Evolutionary conservation across 2,113 vertebrate genomes (phyloP).

Genomic region (Eulemur macaco): DNA sequence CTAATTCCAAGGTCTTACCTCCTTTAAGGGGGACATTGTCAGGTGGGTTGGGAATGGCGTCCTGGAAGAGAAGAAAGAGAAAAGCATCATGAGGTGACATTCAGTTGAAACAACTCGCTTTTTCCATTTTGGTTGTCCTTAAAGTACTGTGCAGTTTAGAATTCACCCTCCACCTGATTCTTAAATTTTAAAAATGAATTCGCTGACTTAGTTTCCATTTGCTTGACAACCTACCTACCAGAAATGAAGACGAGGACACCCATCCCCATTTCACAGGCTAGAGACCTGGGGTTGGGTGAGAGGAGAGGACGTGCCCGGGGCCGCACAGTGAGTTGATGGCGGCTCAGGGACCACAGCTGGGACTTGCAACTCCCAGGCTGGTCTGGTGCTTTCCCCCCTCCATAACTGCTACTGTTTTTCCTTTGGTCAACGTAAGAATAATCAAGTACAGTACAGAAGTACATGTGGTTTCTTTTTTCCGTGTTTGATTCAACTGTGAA

Average conservation of each 20-base stretch:
- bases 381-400: not conserved
- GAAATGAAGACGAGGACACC: not conserved
- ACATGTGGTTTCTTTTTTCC: not conserved
- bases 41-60: conserved; percentile 43
- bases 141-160: not conserved
- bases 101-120: not conserved
- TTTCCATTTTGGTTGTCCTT: not conserved
- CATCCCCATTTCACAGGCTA: not conserved
- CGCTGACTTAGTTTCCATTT: not conserved
- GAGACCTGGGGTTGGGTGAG: not conserved
- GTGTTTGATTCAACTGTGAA: conserved; percentile 45
- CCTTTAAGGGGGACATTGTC: conserved; percentile 63
- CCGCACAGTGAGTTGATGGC: not conserved
- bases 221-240: not conserved
- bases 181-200: not conserved
- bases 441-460: conserved; percentile 12
- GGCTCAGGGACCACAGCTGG: not conserved
- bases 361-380: not conserved
- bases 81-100: not conserved
- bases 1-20: conserved; percentile 71
- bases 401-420: not conserved
- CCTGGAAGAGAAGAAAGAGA: conserved; percentile 63
- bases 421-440: not conserved
- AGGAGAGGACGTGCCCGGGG: not conserved
- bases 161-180: not conserved